Evolutionary conservation across 2,113 vertebrate genomes (phyloP).

Genomic region (Calyptomena viridis): DNA sequence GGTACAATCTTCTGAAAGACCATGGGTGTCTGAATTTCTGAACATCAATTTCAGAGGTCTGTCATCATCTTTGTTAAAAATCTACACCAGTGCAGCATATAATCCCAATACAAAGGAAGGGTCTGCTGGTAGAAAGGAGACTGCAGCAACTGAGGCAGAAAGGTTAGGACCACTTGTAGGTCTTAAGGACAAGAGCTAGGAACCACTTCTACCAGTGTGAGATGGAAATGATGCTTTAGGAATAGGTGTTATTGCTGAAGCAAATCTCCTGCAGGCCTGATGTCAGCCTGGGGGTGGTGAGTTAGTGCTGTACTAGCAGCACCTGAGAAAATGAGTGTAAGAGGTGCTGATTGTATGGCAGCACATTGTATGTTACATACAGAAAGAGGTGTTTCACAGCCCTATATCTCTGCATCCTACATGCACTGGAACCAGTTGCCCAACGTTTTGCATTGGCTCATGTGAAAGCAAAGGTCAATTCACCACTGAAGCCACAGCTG

Average conservation of each 20-base stretch:
- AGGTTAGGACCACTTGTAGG: not conserved
- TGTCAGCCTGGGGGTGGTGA: not conserved
- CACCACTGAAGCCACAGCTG: not conserved
- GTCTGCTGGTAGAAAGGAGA: not conserved
- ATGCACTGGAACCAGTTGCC: not conserved
- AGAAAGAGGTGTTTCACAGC: not conserved
- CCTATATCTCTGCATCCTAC: not conserved
- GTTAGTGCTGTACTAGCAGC: not conserved
- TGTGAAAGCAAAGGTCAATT: not conserved
- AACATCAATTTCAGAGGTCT: not conserved
- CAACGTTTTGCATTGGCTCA: not conserved
- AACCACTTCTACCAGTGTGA: not conserved
- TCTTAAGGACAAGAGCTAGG: not conserved
- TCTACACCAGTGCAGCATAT: rapidly evolving
- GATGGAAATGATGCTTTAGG: not conserved
- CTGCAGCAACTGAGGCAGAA: not conserved
- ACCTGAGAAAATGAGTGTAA: not conserved
- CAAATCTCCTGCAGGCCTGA: not conserved
- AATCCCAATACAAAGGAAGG: not conserved
- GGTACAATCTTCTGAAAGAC: not conserved
- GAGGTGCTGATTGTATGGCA: not conserved
- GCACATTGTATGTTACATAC: too few species aligned
- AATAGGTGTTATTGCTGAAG: not conserved
- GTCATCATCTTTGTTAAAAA: not conserved
- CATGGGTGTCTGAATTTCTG: rapidly evolving